Evolutionary conservation across 2,113 vertebrate species (phyloP).

Genomic region (Grantiella picta): DNA sequence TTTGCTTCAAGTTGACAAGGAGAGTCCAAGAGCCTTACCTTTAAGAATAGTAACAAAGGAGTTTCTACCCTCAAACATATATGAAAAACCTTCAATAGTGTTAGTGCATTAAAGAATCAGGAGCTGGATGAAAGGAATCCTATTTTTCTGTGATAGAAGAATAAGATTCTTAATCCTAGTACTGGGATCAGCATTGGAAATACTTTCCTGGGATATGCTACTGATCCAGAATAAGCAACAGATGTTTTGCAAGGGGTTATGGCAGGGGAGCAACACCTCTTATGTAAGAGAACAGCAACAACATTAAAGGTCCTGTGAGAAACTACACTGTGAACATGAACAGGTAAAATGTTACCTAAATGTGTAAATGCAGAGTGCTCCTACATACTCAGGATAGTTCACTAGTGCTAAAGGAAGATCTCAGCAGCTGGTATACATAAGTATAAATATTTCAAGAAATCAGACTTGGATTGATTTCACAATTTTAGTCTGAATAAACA

Average conservation of each 20-base stretch:
- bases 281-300: neutral
- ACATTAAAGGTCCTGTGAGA: neutral
- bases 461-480: neutral
- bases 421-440: neutral
- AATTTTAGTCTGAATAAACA: neutral
- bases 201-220: neutral
- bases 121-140: neutral
- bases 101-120: neutral
- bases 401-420: neutral
- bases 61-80: neutral
- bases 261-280: neutral
- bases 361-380: neutral
- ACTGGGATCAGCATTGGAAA: neutral
- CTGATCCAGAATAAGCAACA: neutral
- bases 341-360: neutral
- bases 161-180: neutral
- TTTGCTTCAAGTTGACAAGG: neutral
- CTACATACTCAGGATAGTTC: neutral
- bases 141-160: neutral
- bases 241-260: neutral
- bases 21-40: neutral
- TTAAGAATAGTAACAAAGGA: neutral
- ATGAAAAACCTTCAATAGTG: neutral
- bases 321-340: neutral
- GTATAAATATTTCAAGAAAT: neutral